phyloP scores from a whole-genome alignment of 2,888 invertebrate species.

The Erebia palarica region DNA sequence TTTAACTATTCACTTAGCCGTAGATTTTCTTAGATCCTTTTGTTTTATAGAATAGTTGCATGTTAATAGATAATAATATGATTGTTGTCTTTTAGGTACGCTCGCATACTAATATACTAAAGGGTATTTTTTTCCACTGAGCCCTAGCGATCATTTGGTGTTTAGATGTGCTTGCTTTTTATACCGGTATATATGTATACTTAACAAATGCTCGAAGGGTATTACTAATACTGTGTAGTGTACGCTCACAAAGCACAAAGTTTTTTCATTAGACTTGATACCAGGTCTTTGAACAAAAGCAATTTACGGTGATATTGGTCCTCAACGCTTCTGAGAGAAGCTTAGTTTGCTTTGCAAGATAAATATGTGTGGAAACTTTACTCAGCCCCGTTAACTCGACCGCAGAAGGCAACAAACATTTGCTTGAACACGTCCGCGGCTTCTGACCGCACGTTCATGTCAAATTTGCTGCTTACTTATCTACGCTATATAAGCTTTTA shows the following conservation, averaged over 20 bases:
- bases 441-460: constrained; percentile 31
- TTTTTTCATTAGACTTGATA: constrained; percentile 28
- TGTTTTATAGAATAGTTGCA: too few relatives aligned
- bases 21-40: too few relatives aligned
- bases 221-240: constrained; percentile 34
- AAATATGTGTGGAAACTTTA: constrained; percentile 50
- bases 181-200: not conserved
- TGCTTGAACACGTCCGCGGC: constrained; percentile 33
- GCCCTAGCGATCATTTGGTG: not conserved
- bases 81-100: too few relatives aligned
- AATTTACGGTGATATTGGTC: constrained; percentile 35
- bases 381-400: constrained; percentile 47
- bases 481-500: constrained; percentile 24
- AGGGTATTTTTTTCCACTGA: too few relatives aligned
- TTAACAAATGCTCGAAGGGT: too few relatives aligned
- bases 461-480: constrained; percentile 23
- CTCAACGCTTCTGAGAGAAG: constrained; percentile 39
- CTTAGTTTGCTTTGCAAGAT: constrained; percentile 48
- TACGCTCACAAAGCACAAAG: constrained; percentile 26
- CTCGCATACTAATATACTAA: too few relatives aligned
- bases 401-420: constrained; percentile 43
- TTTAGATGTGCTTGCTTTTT: not conserved
- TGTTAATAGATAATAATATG: too few relatives aligned
- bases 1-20: too few relatives aligned
- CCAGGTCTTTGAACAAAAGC: constrained; percentile 31